Conservation (phyloP, 2,113 vertebrate genomes). For the Nematolebias whitei region DNA sequence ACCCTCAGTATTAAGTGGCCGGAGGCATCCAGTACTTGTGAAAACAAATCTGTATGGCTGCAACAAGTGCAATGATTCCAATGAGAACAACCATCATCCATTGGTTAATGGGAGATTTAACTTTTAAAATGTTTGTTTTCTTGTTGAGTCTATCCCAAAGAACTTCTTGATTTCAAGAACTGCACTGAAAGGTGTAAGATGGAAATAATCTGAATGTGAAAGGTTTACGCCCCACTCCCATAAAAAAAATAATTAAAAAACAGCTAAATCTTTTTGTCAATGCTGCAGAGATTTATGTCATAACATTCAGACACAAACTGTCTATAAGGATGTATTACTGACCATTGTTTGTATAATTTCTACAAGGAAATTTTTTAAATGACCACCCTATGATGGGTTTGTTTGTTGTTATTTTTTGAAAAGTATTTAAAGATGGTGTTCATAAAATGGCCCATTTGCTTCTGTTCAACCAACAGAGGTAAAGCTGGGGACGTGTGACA, state of each 20-base stretch:
- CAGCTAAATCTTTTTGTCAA: conserved; percentile 26
- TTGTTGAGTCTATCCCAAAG: conserved; percentile 33
- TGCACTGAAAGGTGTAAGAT: background rate
- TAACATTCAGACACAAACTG: conserved; percentile 43
- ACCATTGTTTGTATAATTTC: conserved; percentile 80
- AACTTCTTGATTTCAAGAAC: conserved; percentile 32
- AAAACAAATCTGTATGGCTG: conserved; percentile 2
- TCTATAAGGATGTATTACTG: conserved; percentile 71
- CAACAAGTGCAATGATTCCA: background rate
- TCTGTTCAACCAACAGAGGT: conserved; percentile 28
- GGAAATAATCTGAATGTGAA: conserved; percentile 47
- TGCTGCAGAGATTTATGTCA: conserved; percentile 38
- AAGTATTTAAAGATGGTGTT: conserved; percentile 70
- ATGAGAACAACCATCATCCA: background rate
- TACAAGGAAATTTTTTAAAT: conserved; percentile 73
- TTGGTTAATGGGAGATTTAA: conserved; percentile 23
- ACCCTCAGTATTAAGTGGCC: background rate
- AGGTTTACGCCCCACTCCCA: conserved; percentile 15
- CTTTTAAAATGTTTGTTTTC: conserved; percentile 24
- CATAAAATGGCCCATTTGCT: conserved; percentile 60
- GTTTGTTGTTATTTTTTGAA: conserved; percentile 75
- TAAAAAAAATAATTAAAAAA: too few relatives aligned
- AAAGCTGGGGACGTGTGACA: conserved; percentile 4
- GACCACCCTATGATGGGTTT: conserved; percentile 49
- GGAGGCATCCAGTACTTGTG: conserved; percentile 1